A percentile compares a stretch with the other conserved stretches of the same genome.
These are phyloP conservation scores for Callospermophilus lateralis DNA, from an alignment of 2,113 vertebrate genomes.

Conservation along the genomic window DNA sequence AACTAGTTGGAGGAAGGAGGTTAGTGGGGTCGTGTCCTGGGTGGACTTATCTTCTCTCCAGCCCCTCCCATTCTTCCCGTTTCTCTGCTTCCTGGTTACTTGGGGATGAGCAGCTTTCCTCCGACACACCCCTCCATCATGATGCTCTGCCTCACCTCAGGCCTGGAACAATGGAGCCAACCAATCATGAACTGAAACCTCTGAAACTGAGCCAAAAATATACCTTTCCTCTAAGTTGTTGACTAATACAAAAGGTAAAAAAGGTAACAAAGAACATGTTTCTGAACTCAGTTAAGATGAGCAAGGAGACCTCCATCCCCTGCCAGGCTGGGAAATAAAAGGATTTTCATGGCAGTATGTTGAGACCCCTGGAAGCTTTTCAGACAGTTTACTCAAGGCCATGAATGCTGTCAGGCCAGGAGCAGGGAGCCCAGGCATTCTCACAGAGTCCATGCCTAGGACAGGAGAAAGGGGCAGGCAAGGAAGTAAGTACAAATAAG, in stretches of 20 bases:
- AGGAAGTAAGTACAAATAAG: background rate
- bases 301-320: background rate
- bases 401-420: background rate
- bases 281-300: conserved; percentile 19
- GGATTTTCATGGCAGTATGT: background rate
- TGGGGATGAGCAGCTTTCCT: too few species aligned
- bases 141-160: too few species aligned
- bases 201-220: too few species aligned
- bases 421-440: background rate
- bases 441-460: background rate
- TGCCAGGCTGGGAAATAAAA: background rate
- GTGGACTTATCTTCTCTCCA: too few species aligned
- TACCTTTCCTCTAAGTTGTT: too few species aligned
- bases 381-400: background rate
- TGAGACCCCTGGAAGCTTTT: background rate
- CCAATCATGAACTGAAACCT: too few species aligned
- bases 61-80: too few species aligned
- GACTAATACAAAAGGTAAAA: background rate
- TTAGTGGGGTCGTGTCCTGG: too few species aligned
- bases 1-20: too few species aligned
- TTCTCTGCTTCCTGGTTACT: too few species aligned
- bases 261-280: background rate
- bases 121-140: too few species aligned
- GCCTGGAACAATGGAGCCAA: too few species aligned
- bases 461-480: background rate